phyloP scores from a whole-genome alignment of 2,888 invertebrate genomes.

The Malacosoma neustria region DNA sequence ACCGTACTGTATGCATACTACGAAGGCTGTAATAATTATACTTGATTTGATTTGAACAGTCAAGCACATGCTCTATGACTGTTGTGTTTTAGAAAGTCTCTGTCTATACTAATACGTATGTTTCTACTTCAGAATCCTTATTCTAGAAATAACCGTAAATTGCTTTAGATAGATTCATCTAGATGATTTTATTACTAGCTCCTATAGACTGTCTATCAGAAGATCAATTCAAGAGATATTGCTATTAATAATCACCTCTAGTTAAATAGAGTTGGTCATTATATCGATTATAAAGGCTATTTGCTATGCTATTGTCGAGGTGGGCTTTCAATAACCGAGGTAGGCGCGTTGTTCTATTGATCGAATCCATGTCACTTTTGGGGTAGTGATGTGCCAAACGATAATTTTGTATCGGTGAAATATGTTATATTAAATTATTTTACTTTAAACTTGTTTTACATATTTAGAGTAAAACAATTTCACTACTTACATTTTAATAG shows the following conservation, averaged over 20 bases:
- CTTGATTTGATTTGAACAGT: too few relatives aligned
- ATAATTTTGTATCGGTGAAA: conserved; percentile 15
- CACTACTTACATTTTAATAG: conserved; percentile 11
- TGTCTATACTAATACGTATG: too few relatives aligned
- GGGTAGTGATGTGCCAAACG: conserved; percentile 27
- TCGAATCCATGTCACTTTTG: conserved; percentile 35
- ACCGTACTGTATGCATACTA: too few relatives aligned
- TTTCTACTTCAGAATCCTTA: too few relatives aligned
- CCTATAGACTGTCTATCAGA: too few relatives aligned
- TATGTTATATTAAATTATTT: neutral
- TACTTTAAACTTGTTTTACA: conserved; percentile 8
- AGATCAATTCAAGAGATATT: too few relatives aligned
- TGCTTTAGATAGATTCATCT: too few relatives aligned
- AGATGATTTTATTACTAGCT: too few relatives aligned
- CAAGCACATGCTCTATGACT: too few relatives aligned
- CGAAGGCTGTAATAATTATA: too few relatives aligned
- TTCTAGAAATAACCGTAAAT: too few relatives aligned
- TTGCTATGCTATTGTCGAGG: conserved; percentile 64
- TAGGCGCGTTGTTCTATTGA: conserved; percentile 58
- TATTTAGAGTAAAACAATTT: conserved; percentile 1
- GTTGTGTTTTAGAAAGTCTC: too few relatives aligned
- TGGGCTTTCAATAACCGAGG: conserved; percentile 56
- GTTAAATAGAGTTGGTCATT: conserved; percentile 44
- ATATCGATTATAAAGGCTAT: conserved; percentile 59
- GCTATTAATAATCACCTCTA: conserved; percentile 13